A percentile compares a stretch with the other conserved stretches of the same genome.
These are phyloP conservation scores for Cryptocephalus moraei DNA, from an alignment of 2,888 invertebrate species.

Conservation along the genomic window DNA sequence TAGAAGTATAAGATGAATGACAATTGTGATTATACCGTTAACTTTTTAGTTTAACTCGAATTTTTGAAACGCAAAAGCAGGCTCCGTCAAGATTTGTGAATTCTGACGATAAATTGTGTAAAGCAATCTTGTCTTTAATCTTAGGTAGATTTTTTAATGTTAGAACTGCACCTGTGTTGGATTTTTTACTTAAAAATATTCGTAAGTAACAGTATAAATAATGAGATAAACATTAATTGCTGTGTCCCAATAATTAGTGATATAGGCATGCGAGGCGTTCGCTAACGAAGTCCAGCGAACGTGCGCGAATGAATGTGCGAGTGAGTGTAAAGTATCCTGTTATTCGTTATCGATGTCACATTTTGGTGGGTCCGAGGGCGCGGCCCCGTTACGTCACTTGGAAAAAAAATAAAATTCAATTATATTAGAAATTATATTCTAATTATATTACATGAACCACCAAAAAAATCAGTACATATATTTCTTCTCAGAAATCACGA, in stretches of 20 bases:
- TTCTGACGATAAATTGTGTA: conserved; percentile 9
- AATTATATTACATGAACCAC: too few species aligned
- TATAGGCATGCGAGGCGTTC: conserved; percentile 27
- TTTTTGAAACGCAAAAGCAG: conserved; percentile 24
- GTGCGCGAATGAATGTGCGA: conserved; percentile 13
- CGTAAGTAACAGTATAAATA: conserved; percentile 25
- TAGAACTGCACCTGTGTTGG: conserved; percentile 22
- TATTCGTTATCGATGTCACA: conserved; percentile 22
- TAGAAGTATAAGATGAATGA: conserved; percentile 19
- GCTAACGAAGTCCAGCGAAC: conserved; percentile 8
- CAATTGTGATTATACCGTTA: conserved; percentile 33
- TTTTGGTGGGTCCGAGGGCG: conserved; percentile 22
- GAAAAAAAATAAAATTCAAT: too few species aligned
- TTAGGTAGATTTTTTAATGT: conserved; percentile 20
- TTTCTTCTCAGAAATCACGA: too few species aligned
- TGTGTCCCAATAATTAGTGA: conserved; percentile 40
- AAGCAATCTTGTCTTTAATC: conserved; percentile 14
- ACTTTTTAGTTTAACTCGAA: conserved; percentile 28
- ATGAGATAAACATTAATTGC: conserved; percentile 29
- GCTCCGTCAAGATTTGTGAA: conserved; percentile 10
- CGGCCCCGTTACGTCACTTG: conserved; percentile 4
- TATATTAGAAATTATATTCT: too few species aligned
- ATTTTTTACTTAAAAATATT: conserved; percentile 24
- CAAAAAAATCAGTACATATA: too few species aligned
- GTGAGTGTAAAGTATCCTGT: conserved; percentile 15